Percentiles rank a stretch among this genome's conserved stretches.
Evolutionary conservation across 2,113 vertebrate species (phyloP).

Genomic region (Crotophaga sulcirostris): DNA sequence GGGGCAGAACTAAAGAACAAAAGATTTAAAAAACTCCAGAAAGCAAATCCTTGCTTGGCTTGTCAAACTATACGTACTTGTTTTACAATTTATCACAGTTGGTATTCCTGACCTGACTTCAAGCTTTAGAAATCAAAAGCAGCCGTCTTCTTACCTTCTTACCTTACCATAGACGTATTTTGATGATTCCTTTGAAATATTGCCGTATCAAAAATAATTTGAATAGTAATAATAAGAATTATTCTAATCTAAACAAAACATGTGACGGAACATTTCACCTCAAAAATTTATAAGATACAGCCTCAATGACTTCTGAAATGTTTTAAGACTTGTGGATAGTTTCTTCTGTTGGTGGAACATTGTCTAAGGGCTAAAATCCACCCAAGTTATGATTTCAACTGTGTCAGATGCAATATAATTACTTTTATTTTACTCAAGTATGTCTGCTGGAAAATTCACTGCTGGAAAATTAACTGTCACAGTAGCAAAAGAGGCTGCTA

Average conservation of each 20-base stretch:
- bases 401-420: not conserved
- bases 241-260: not conserved
- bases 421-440: not conserved
- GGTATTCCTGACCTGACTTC: slow-evolving; percentile 68
- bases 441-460: not conserved
- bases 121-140: slow-evolving; percentile 64
- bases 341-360: not conserved
- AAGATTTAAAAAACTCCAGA: slow-evolving; percentile 51
- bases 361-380: not conserved
- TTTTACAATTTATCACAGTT: slow-evolving; percentile 69
- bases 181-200: slow-evolving; percentile 52
- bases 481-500: not conserved
- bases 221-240: too few relatives aligned
- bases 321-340: not conserved
- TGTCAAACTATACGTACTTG: slow-evolving; percentile 57
- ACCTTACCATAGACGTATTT: slow-evolving; percentile 28
- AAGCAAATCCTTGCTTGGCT: slow-evolving; percentile 55
- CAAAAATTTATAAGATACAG: not conserved
- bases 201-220: not conserved
- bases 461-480: too few relatives aligned
- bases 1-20: slow-evolving; percentile 56
- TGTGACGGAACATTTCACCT: not conserved
- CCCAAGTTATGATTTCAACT: not conserved
- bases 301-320: not conserved
- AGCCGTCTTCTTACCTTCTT: not conserved